Evolutionary conservation across 2,888 invertebrate genomes (phyloP), one percentile per base, ranked within the genome.

Genomic region (Tryphoninae sp.): DNA sequence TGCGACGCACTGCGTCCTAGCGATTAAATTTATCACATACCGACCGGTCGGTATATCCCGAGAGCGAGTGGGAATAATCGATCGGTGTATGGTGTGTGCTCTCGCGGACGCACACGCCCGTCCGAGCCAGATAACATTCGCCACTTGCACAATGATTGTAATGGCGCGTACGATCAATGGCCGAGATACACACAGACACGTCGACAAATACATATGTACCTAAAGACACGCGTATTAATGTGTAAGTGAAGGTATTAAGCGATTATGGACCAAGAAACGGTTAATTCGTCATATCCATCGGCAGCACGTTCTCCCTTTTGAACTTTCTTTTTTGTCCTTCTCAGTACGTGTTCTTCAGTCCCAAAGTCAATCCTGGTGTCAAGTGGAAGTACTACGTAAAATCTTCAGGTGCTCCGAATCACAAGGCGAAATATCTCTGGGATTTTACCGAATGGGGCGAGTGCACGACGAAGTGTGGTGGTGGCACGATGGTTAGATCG

Each of bases 371-470:
- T 91, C 96, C 96, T 0, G 97, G 97, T 64, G 94, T 98, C 42
- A 94, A 94, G 87, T 97, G 96, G 92, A 96, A 96, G 90, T 98
- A 97, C 92, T 97, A 95, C 6, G 94, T 95, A 81, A 75, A 58
- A 40, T 94, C 94, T 58, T 93, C 93, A 81, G 92, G 93, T 73
- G 93, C 94, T 87, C 92, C 93, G 16, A 92, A 90, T 23, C 92
- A 94, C 82, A 90, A 89, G 23, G 94, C 94, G 0, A 94, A 93
- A 84, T 96, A 95, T 92, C 90, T 93, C 59, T 98, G 97, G 96
- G 94, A 95, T 65, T 93, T 96, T 86, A 94, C 95, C 19, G 96
- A 96, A 84, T 98, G 97, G 97, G 95, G 96, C 4, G 93, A 95
- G 16, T 98, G 97, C 91, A 94, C 93, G 55, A 94, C 93, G 0